phyloP scores from a whole-genome alignment of 2,888 invertebrate species.

The Coenonympha glycerion region DNA sequence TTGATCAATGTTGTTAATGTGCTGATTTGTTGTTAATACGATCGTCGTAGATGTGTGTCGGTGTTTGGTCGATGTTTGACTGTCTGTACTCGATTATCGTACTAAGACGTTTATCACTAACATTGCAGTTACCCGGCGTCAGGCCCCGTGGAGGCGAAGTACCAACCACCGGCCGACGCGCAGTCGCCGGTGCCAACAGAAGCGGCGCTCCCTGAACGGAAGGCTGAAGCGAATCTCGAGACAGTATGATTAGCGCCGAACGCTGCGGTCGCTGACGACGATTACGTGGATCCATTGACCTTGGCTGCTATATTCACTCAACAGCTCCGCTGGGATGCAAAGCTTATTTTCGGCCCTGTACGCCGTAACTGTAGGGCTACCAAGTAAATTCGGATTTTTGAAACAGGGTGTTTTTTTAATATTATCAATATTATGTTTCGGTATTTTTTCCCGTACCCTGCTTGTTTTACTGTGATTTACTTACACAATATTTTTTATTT shows the following conservation, averaged over 20 bases:
- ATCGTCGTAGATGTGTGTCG: background rate
- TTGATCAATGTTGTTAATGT: background rate
- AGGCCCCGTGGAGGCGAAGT: constrained; percentile 29
- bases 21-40: background rate
- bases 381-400: constrained; percentile 10
- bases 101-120: background rate
- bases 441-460: too few species aligned
- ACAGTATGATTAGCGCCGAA: constrained; percentile 44
- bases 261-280: constrained; percentile 24
- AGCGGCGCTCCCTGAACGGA: constrained; percentile 35
- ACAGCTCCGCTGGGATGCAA: constrained; percentile 37
- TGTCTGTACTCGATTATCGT: background rate
- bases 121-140: constrained; percentile 45
- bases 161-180: constrained; percentile 21
- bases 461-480: too few species aligned
- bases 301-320: constrained; percentile 41
- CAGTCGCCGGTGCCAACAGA: constrained; percentile 33
- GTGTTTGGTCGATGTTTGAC: background rate
- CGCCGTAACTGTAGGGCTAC: constrained; percentile 10
- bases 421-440: background rate
- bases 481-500: too few species aligned
- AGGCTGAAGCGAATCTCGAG: constrained; percentile 42
- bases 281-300: constrained; percentile 36
- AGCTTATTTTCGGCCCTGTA: constrained; percentile 30
- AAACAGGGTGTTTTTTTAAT: background rate